phyloP scores from a whole-genome alignment of 2,113 vertebrate species.

The Aramus guarauna region DNA sequence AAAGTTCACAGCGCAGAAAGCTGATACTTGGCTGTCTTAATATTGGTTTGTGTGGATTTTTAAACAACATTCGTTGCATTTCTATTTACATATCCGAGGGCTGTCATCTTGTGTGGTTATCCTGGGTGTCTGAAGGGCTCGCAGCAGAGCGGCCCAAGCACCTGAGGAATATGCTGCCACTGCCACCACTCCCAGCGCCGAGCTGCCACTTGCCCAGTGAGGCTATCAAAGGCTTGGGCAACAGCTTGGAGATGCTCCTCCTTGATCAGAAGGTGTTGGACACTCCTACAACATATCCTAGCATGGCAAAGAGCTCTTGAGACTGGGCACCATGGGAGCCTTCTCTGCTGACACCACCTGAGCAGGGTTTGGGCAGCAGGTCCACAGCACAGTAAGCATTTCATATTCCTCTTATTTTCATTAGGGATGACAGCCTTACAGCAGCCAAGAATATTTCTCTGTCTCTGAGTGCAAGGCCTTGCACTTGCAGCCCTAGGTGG shows the following conservation, averaged over 20 bases:
- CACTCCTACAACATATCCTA: background rate
- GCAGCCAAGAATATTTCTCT: background rate
- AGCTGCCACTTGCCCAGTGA: background rate
- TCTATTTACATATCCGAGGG: background rate
- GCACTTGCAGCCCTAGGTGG: background rate
- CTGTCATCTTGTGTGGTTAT: background rate
- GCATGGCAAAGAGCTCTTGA: background rate
- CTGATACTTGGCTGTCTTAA: background rate
- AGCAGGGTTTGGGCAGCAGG: background rate
- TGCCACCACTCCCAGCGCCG: background rate
- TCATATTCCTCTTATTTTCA: background rate
- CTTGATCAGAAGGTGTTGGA: background rate
- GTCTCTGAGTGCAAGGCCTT: background rate
- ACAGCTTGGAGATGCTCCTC: background rate
- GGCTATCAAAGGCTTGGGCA: background rate
- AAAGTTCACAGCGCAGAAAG: background rate
- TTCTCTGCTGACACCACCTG: background rate
- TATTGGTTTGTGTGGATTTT: background rate
- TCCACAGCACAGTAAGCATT: background rate
- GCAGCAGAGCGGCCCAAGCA: background rate
- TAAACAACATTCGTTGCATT: background rate
- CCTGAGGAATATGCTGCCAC: background rate
- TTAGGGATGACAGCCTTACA: background rate
- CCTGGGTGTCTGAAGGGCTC: background rate
- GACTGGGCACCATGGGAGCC: accelerated